A percentile compares a stretch with the other conserved stretches of the same genome.
phyloP scores from a whole-genome alignment of 2,113 vertebrate genomes.

The Hippoglossus stenolepis region DNA sequence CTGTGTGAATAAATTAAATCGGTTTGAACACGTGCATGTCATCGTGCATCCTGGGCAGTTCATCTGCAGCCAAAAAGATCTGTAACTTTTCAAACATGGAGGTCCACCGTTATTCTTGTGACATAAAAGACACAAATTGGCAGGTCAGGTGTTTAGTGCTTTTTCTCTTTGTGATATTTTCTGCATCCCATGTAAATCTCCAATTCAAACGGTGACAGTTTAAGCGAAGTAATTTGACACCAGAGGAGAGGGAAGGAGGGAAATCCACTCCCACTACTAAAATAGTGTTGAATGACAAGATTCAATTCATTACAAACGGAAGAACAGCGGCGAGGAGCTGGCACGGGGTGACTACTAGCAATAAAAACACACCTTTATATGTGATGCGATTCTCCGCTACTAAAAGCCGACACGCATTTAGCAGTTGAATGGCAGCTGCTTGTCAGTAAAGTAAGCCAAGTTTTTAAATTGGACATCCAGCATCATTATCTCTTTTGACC shows the following conservation, averaged over 20 bases:
- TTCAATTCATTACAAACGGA: conserved; percentile 52
- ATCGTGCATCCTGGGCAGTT: neutral
- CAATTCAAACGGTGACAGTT: conserved; percentile 48
- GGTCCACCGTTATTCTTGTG: conserved; percentile 3
- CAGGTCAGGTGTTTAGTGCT: conserved; percentile 2
- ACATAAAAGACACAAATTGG: conserved; percentile 14
- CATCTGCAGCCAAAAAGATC: conserved; percentile 14
- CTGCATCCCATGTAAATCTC: conserved; percentile 60
- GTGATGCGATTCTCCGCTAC: conserved; percentile 24
- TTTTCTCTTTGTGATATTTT: conserved; percentile 27
- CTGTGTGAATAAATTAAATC: conserved; percentile 19
- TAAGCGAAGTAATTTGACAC: conserved; percentile 11
- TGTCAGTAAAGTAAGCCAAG: conserved; percentile 17
- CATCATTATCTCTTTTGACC: conserved; percentile 21
- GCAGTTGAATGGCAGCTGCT: conserved; percentile 30
- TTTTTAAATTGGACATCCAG: conserved; percentile 21
- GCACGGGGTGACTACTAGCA: conserved; percentile 7
- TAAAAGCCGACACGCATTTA: conserved; percentile 30
- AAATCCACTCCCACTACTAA: conserved; percentile 35
- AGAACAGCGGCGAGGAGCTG: conserved; percentile 28
- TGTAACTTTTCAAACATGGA: conserved; percentile 26
- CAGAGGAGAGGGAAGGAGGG: conserved; percentile 1
- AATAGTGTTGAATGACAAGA: conserved; percentile 32
- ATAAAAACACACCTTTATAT: conserved; percentile 46
- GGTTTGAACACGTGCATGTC: conserved; percentile 4